phyloP scores from a whole-genome alignment of 2,797 vertebrate genomes.

The Pterois miles region DNA sequence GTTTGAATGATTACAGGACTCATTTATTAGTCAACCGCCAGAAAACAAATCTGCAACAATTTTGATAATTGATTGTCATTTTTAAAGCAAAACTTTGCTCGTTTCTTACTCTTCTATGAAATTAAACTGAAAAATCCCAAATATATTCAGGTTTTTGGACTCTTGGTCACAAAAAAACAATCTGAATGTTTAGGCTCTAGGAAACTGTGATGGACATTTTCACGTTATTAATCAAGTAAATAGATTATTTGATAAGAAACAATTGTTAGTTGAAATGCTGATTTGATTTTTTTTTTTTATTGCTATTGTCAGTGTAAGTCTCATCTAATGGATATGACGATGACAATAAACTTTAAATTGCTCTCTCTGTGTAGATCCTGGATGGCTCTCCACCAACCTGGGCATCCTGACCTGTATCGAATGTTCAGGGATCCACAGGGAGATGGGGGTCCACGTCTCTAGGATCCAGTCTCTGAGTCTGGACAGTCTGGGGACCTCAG shows the following conservation, averaged over 20 bases:
- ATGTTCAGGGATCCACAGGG: slow-evolving; percentile 89
- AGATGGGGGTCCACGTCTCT: slow-evolving; percentile 87
- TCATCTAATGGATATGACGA: neutral
- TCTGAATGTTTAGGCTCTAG: neutral
- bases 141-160: neutral
- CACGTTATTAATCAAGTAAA: neutral
- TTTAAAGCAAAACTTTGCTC: too few relatives aligned
- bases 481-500: slow-evolving; percentile 87
- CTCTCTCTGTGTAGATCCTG: slow-evolving; percentile 78
- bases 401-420: slow-evolving; percentile 89
- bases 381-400: slow-evolving; percentile 88
- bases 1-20: neutral
- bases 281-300: neutral
- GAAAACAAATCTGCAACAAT: neutral
- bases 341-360: neutral
- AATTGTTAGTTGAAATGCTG: neutral
- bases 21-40: neutral
- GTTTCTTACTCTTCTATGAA: too few relatives aligned
- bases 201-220: neutral
- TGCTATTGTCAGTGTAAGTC: neutral
- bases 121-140: neutral
- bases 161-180: neutral
- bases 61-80: neutral
- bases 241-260: accelerated
- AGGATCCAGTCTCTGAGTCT: slow-evolving; percentile 85